A percentile compares a stretch with the other conserved stretches of the same genome.
Conservation (phyloP, 2,888 invertebrate species). For the Cataglyphis livida region DNA sequence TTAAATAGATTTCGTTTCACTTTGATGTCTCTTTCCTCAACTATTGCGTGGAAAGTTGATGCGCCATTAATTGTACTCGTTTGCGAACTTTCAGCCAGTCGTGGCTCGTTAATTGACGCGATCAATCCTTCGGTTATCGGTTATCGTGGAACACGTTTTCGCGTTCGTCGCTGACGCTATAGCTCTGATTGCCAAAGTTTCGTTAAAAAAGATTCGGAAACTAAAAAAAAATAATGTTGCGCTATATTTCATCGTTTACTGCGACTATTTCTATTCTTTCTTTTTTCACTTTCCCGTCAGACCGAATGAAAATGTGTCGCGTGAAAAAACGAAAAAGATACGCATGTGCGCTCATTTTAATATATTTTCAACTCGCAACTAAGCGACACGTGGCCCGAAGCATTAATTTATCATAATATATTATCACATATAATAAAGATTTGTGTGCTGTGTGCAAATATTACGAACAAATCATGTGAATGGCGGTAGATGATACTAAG, state of each 20-base stretch:
- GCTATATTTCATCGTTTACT: conserved; percentile 55
- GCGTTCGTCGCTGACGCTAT: conserved; percentile 37
- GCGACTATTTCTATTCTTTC: background rate
- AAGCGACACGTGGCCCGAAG: conserved; percentile 27
- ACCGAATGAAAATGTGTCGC: conserved; percentile 47
- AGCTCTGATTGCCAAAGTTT: conserved; percentile 56
- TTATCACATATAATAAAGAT: conserved; percentile 39
- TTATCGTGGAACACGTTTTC: conserved; percentile 33
- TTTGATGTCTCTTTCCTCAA: conserved; percentile 22
- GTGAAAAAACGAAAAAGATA: conserved; percentile 24
- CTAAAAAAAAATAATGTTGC: conserved; percentile 35
- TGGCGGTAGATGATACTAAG: conserved; percentile 22
- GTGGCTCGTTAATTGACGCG: conserved; percentile 68
- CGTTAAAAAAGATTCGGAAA: conserved; percentile 46
- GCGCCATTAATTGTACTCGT: conserved; percentile 72
- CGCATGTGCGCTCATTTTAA: conserved; percentile 25
- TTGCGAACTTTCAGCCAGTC: conserved; percentile 65
- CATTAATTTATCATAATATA: conserved; percentile 42
- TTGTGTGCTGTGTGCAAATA: conserved; percentile 32
- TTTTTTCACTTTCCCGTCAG: conserved; percentile 35
- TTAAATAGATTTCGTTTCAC: background rate
- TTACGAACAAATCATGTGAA: background rate
- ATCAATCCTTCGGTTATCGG: conserved; percentile 62
- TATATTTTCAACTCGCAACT: conserved; percentile 34
- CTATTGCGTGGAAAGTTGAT: conserved; percentile 56